Evolutionary conservation across 2,113 vertebrate species (phyloP), one percentile per base, ranked within the genome.

Genomic region (Podarcis muralis): DNA sequence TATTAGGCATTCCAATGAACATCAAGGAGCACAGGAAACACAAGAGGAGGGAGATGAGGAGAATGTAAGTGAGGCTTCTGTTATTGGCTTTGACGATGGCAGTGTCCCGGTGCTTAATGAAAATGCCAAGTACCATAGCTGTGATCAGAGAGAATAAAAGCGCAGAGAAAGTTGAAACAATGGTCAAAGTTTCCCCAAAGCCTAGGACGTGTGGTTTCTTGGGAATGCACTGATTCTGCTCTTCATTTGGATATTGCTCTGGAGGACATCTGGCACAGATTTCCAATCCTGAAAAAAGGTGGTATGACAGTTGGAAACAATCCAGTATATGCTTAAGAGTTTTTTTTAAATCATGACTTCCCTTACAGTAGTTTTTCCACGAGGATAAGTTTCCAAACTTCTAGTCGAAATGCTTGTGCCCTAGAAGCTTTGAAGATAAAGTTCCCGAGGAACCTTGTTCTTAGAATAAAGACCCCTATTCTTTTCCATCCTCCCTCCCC

Each of bases 1-100:
- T 11, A 12, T 30, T 71, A 11, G 86, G 77, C 8, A 30, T 11
- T 22, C 86, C 86, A 37, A 87, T 80, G 40, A 87, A 81, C 20
- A 87, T 8, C n/a, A 81, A 30, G 5, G 86, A 59, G 6, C 65
- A 81, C 1, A 87, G 86, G 48, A 87, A 87, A 15, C 86, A 81
- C 3, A 87, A 8, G 1, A 80, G 1, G 4, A 87, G 86, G 16
- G 86, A 81, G 4, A 71, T 7, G 9, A 87, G 77, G 48, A 87
- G 86, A 59, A 87, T 1, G 9, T 87, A 72, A 23, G 43, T 87
- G 23, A 87, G n/a, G n/a, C 13, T 35, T 2, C 22, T 5, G 22
- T 87, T 87, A 65, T 87, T 86, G 75, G 85, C 75, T 62, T 86
- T 86, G 62, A 86, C 85, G 1, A 86, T 68, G 20, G 65, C 27